A percentile compares a stretch with the other conserved stretches of the same genome.
Conservation (phyloP, 2,113 vertebrate genomes). For the Raphicerus campestris region DNA sequence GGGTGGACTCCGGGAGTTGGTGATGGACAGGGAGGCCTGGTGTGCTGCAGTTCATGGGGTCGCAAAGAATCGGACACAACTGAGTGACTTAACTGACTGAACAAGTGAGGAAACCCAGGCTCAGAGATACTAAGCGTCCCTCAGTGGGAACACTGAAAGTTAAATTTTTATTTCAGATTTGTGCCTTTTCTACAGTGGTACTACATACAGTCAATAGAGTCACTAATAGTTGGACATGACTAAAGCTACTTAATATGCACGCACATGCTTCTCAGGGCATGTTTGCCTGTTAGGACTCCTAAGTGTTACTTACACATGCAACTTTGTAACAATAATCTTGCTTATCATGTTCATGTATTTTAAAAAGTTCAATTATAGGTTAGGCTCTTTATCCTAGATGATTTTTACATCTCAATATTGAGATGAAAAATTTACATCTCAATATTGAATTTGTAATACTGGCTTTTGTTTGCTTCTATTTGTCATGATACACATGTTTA, state of each 20-base stretch:
- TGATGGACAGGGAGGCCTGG: too few relatives aligned
- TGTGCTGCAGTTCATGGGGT: too few relatives aligned
- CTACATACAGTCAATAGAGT: background rate
- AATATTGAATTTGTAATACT: background rate
- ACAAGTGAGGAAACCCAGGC: background rate
- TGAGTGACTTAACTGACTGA: too few relatives aligned
- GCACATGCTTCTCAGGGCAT: background rate
- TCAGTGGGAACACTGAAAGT: background rate
- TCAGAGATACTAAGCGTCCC: background rate
- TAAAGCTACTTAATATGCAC: background rate
- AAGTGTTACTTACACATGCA: background rate
- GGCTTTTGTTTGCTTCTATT: background rate
- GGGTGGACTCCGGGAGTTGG: too few relatives aligned
- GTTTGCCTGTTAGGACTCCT: background rate
- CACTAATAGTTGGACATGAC: background rate
- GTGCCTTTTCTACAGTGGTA: background rate
- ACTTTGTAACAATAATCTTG: background rate
- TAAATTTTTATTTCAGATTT: background rate
- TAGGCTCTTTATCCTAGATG: background rate
- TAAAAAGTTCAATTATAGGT: background rate
- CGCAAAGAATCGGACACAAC: too few relatives aligned
- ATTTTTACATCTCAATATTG: background rate
- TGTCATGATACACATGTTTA: background rate
- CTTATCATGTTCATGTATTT: background rate
- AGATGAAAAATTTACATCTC: background rate